Percentiles rank a stretch among this genome's conserved stretches.
These are phyloP conservation scores for Arothron firmamentum DNA, from an alignment of 2,113 vertebrate genomes.

Conservation along the genomic window DNA sequence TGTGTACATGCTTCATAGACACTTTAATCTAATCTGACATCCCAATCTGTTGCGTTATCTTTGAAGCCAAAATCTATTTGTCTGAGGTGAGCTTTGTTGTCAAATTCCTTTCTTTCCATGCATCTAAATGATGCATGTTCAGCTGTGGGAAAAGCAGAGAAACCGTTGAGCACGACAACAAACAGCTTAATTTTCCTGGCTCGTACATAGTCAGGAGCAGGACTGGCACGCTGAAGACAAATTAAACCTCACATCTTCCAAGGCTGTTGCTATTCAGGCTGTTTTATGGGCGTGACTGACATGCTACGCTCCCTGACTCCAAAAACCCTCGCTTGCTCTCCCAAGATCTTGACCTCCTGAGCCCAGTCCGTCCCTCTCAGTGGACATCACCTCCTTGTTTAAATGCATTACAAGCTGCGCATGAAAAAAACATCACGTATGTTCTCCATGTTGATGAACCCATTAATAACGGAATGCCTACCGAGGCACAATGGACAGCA, in stretches of 20 bases:
- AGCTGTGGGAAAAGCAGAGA: constrained; percentile 18
- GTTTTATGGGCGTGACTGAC: constrained; percentile 60
- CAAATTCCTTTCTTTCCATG: constrained; percentile 44
- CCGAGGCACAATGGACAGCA: constrained; percentile 39
- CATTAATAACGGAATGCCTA: constrained; percentile 46
- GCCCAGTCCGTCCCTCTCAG: constrained; percentile 7
- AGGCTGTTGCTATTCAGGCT: constrained; percentile 46
- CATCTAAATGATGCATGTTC: constrained; percentile 10
- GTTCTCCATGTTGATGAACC: constrained; percentile 39
- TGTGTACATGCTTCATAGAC: constrained; percentile 62
- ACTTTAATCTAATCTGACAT: constrained; percentile 65
- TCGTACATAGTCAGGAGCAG: constrained; percentile 15
- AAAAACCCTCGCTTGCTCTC: constrained; percentile 38
- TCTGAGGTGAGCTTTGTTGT: constrained; percentile 47
- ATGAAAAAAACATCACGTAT: too few relatives aligned
- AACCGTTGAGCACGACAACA: constrained; percentile 6
- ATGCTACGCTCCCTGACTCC: constrained; percentile 61
- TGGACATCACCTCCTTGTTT: constrained; percentile 14
- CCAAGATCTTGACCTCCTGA: constrained; percentile 32
- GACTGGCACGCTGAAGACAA: constrained; percentile 52
- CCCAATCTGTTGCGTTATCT: constrained; percentile 65
- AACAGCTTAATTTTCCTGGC: constrained; percentile 7
- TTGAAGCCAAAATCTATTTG: constrained; percentile 59
- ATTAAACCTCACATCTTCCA: constrained; percentile 43
- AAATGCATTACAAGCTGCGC: neutral